These are phyloP conservation scores for Didymodactylos carnosus DNA, from an alignment of 2,888 invertebrate genomes.

Conservation along the genomic window DNA sequence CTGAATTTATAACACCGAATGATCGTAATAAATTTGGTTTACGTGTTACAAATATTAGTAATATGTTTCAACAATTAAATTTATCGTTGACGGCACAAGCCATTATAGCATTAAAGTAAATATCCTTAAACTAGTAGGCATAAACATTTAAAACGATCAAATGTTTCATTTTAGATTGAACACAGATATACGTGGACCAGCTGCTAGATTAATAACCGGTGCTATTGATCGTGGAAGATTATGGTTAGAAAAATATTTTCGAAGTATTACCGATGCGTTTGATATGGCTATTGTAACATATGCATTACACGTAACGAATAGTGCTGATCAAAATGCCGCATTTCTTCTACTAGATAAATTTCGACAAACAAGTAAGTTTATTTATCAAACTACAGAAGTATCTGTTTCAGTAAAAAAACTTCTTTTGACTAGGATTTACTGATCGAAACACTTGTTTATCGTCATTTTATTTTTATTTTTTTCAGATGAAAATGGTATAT, in stretches of 20 bases:
- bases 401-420: too few species aligned
- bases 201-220: background rate
- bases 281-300: background rate
- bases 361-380: background rate
- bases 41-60: slow-evolving; percentile 39
- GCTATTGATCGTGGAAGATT: background rate
- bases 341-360: background rate
- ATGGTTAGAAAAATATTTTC: background rate
- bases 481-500: background rate
- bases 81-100: slow-evolving; percentile 81
- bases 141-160: too few species aligned
- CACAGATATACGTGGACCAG: background rate
- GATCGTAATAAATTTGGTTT: slow-evolving; percentile 59
- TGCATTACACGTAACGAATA: background rate
- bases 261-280: background rate
- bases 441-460: too few species aligned
- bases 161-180: too few species aligned
- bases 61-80: slow-evolving; percentile 41
- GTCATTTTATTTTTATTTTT: too few species aligned
- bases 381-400: too few species aligned
- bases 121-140: slow-evolving; percentile 52
- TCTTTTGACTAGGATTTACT: too few species aligned
- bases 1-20: slow-evolving; percentile 34
- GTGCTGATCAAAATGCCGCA: background rate
- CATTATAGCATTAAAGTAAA: slow-evolving; percentile 49